Conservation (phyloP, 1,140 invertebrate genomes). For the Laupala kohalensis region DNA sequence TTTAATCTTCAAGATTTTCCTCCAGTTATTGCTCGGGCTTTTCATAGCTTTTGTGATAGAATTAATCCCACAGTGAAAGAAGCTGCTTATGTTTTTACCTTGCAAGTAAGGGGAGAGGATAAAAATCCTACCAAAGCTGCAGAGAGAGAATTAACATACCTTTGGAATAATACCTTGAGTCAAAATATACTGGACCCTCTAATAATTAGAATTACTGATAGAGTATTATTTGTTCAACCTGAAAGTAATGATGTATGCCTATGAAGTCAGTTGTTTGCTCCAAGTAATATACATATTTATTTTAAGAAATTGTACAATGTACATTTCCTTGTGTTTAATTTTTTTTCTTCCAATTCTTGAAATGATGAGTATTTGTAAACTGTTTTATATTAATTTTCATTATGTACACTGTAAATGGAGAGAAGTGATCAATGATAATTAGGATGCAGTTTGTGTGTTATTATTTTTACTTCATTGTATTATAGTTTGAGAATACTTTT, state of each 20-base stretch:
- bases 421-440: too few relatives aligned
- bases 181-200: neutral
- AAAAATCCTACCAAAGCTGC: conserved; percentile 2
- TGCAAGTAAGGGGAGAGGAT: conserved; percentile 16
- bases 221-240: neutral
- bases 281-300: too few relatives aligned
- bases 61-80: conserved; percentile 31
- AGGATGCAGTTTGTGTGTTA: too few relatives aligned
- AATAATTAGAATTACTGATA: conserved; percentile 2
- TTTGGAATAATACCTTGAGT: neutral
- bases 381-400: too few relatives aligned
- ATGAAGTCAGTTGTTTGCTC: too few relatives aligned
- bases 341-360: too few relatives aligned
- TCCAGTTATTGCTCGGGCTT: conserved; percentile 32
- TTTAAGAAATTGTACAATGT: too few relatives aligned
- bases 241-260: neutral
- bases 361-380: too few relatives aligned
- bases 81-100: conserved; percentile 36
- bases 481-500: too few relatives aligned
- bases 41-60: conserved; percentile 39
- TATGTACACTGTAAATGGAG: too few relatives aligned
- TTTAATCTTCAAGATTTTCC: conserved; percentile 31
- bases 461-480: too few relatives aligned
- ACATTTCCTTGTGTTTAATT: too few relatives aligned
- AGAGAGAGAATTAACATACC: neutral